Conservation (phyloP, 2,797 vertebrate genomes). For the Enteromius trimaculatus region DNA sequence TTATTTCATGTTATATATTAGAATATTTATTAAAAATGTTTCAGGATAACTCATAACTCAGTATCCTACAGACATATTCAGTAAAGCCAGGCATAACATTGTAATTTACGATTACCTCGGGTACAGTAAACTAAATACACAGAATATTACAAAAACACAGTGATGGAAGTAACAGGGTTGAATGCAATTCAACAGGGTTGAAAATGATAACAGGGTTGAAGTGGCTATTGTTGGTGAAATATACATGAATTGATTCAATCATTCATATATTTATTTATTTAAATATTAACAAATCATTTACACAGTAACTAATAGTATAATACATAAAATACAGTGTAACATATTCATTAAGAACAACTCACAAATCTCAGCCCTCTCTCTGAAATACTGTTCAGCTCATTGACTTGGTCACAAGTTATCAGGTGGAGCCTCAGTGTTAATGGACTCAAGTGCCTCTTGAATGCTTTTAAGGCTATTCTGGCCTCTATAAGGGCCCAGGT, state of each 20-base stretch:
- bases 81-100: background rate
- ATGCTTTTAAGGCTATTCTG: constrained; percentile 8
- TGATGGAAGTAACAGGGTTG: constrained; percentile 26
- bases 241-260: background rate
- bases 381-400: constrained; percentile 1
- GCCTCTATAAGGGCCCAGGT: background rate
- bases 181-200: constrained; percentile 31
- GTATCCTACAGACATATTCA: background rate
- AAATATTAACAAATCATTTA: background rate
- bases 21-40: background rate
- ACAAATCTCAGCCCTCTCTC: background rate
- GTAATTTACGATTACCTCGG: background rate
- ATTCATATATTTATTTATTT: background rate
- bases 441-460: constrained; percentile 3
- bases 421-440: background rate
- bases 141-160: constrained; percentile 7
- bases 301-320: background rate
- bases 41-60: background rate
- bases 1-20: background rate
- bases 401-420: background rate
- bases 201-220: constrained; percentile 34
- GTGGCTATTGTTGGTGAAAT: background rate
- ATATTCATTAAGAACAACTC: background rate
- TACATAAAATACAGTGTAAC: background rate
- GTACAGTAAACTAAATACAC: background rate